A percentile compares a stretch with the other conserved stretches of the same genome.
Evolutionary conservation across 2,888 invertebrate species (phyloP).

Genomic region (Macrophya alboannulata): DNA sequence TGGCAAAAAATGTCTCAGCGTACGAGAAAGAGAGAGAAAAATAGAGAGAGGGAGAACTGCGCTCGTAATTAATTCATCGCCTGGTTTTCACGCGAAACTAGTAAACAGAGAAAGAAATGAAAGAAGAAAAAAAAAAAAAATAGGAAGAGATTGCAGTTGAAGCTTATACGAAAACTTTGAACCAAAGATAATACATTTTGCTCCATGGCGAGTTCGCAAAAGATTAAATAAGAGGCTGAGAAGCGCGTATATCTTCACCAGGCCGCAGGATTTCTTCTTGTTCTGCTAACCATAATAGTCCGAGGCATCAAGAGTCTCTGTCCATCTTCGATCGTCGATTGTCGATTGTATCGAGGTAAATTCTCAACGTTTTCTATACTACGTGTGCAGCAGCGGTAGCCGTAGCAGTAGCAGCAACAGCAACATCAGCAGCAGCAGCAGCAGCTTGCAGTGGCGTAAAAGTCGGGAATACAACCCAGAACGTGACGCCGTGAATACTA

Average conservation of each 20-base stretch:
- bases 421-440: no score
- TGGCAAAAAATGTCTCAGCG: neutral
- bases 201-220: neutral
- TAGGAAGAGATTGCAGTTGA: neutral
- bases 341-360: slow-evolving; percentile 45
- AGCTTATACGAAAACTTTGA: slow-evolving; percentile 5
- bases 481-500: slow-evolving; percentile 50
- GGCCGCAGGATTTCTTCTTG: slow-evolving; percentile 24
- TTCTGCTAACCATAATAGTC: slow-evolving; percentile 51
- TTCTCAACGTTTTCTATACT: slow-evolving; percentile 38
- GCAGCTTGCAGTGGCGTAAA: slow-evolving; percentile 1
- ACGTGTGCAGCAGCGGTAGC: slow-evolving; percentile 22
- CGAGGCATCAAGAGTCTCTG: slow-evolving; percentile 41
- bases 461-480: slow-evolving; percentile 33
- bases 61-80: neutral
- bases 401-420: neutral
- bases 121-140: neutral
- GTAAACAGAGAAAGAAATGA: neutral
- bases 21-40: no score
- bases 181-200: neutral
- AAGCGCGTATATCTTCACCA: neutral
- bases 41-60: neutral
- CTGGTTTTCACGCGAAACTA: no score
- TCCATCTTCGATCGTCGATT: slow-evolving; percentile 53
- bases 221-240: slow-evolving; percentile 11